Evolutionary conservation across 1,140 invertebrate genomes (phyloP), one percentile per base, ranked within the genome.

Genomic region (Bombus huntii): DNA sequence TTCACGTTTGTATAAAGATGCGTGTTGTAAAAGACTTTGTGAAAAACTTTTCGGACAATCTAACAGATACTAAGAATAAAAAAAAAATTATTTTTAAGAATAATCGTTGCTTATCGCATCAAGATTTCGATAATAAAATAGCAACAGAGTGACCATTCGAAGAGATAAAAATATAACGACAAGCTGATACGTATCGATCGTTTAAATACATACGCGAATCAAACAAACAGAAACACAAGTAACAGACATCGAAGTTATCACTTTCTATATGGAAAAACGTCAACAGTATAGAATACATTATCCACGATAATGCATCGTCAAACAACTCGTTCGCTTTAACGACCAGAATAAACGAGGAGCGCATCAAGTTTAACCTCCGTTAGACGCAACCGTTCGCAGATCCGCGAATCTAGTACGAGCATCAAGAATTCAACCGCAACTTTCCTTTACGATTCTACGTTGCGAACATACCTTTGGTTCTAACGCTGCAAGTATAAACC

Each of bases 381-480:
- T 72, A 72, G 70, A 42, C 70, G 42, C n/a, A 47, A 28, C 37
- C 42, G 25, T 73, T 39, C 71, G 39, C 42, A 73, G 71, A 73
- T 73, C 28, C 39, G 28, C 42, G 42, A 72, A 72, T 72, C 39
- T 72, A 72, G 34, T 44, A 71, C 70, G 70, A 71, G 37, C 70
- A 72, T 72, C 39, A 72, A 42, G 70, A 72, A 72, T 72, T 42
- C 70, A 72, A 72, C 70, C 70, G 70, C 70, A 72, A 72, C 70
- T 72, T 72, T 72, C 70, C 70, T 72, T 72, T 42, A 42, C 70
- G 70, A 72, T 73, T 44, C 42, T 8, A 31, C 37, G 18, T 31
- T 3, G n/a, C 42, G 31, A 31, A 31, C 42, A 31, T 73, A 47
- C 22, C 18, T 18, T 47, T 8, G 39, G 1, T 71, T 42, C 25